Base-by-base conservation (phyloP, 2,113 vertebrate genomes). In the Sporophila hypoxantha region DNA sequence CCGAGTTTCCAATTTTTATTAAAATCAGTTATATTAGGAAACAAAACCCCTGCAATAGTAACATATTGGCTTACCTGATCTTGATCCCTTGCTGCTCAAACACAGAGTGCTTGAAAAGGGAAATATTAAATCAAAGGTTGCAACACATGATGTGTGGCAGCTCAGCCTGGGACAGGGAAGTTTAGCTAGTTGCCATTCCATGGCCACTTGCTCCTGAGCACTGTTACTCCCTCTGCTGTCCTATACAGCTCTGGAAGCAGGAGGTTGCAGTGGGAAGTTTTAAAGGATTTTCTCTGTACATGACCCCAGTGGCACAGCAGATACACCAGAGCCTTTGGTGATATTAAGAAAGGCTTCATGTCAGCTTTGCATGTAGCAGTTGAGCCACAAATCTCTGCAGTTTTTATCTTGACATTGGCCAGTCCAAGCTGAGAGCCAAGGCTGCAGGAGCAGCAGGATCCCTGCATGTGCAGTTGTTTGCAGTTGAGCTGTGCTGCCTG, bases 371-470 rank as follows among this genome's bases (percentile, higher is more conserved):
- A 9, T 5, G 1, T 4, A 25, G 25, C 4, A 27, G 42, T 9
- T 64, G 42, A 59, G 56, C 8, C 14, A 26, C 39, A 50, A 26
- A 61, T 29, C 47, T 84, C 37, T 55, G 65, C 47, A 71, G 39
- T 37, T 74, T 70, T 62, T 37, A 34, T 46, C 56, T 34, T 18
- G 66, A 34, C 20, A 5, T 4, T 15, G 36, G n/a, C 39, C n/a
- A 23, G 84, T 20, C 6, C 12, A 6, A 34, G 60, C 6, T 16
- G 15, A 10, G 25, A 80, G 8, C 34, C 26, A 26, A 32, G 56
- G 34, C 37, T 0, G 0, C 1, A 5, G 0, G 9, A 86, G 36
- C 52, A 59, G 69, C 36, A 46, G 47, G 34, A 15, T 7, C 50
- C 41, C 65, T 14, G 44, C 30, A 37, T 0, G 1, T 0, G 5